Base-by-base conservation (phyloP, 2,888 invertebrate genomes). In the Phrixothrix hirtus region DNA sequence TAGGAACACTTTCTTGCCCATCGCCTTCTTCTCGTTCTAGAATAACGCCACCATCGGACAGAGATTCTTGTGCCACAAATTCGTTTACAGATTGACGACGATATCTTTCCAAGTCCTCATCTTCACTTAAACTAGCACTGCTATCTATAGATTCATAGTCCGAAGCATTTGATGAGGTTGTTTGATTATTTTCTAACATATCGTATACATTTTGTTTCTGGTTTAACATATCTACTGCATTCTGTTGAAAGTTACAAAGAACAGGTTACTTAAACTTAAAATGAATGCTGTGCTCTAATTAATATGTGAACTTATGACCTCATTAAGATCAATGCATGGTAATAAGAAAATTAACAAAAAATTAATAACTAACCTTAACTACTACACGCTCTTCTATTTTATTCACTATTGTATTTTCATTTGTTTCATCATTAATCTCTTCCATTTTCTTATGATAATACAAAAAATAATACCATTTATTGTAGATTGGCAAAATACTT, bases 21-120 rank as follows among this genome's bases (percentile, higher is more conserved):
- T 89, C 89, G 1, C 86, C 87, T 72, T 87, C 82, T 64, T 84
- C 86, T 47, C 85, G 77, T 61, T 87, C 85, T 55, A 81, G 81
- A 66, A 75, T 81, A 34, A 82, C 79, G 46, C 80, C 81, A 7
- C 69, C 72, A 1, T 81, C 81, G 10, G 43, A 47, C 15, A 37
- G 41, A 9, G 15, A 32, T 53, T 79, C 81, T 64, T 79, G 31
- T 11, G n/a, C n/a, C n/a, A n/a, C n/a, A n/a, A n/a, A n/a, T n/a
- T n/a, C n/a, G n/a, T n/a, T n/a, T n/a, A n/a, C n/a, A n/a, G n/a
- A n/a, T n/a, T n/a, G n/a, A n/a, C n/a, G n/a, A 38, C 50, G 15
- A 9, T n/a, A 12, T 37, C 29, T 27, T 26, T 52, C 47, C 37
- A 29, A 54, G 30, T 52, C 59, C 13, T 70, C 71, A 10, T 67